Conservation (phyloP, 2,113 vertebrate genomes). For the Leptodactylus fuscus region DNA sequence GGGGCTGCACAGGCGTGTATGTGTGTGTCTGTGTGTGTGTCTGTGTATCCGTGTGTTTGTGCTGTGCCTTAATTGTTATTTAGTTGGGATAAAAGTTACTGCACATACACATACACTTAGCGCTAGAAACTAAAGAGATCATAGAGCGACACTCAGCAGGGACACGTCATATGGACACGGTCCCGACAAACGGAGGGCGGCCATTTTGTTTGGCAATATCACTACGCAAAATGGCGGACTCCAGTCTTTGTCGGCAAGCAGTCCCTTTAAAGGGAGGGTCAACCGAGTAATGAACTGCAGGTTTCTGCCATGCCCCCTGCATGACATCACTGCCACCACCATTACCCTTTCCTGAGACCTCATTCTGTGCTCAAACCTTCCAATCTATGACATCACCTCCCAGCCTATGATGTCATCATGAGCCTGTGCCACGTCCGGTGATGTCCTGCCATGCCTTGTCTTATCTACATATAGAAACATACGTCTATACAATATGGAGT, state of each 20-base stretch:
- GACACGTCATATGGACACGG: not conserved
- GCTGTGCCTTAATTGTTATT: conserved; percentile 58
- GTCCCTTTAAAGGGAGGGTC: not conserved
- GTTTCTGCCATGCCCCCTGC: conserved; percentile 42
- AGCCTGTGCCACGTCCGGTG: conserved; percentile 54
- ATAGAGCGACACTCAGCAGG: conserved; percentile 15
- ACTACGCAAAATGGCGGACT: not conserved
- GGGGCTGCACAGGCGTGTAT: conserved; percentile 56
- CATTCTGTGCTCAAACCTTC: conserved; percentile 47
- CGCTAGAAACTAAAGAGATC: conserved; percentile 56
- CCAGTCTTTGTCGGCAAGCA: not conserved
- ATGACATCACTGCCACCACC: conserved; percentile 56
- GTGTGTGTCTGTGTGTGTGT: conserved; percentile 55
- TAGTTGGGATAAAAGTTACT: conserved; percentile 51
- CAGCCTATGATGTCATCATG: conserved; percentile 52
- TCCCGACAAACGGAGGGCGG: not conserved
- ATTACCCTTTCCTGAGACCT: conserved; percentile 44
- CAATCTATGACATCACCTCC: conserved; percentile 12
- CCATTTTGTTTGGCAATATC: not conserved
- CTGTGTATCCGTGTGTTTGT: conserved; percentile 59
- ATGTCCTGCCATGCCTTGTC: conserved; percentile 53
- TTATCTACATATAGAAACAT: conserved; percentile 58
- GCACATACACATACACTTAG: conserved; percentile 54
- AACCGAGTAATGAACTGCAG: conserved; percentile 37
- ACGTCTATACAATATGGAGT: conserved; percentile 55